Conservation (phyloP, 2,797 vertebrate species). For the Capromys pilorides region DNA sequence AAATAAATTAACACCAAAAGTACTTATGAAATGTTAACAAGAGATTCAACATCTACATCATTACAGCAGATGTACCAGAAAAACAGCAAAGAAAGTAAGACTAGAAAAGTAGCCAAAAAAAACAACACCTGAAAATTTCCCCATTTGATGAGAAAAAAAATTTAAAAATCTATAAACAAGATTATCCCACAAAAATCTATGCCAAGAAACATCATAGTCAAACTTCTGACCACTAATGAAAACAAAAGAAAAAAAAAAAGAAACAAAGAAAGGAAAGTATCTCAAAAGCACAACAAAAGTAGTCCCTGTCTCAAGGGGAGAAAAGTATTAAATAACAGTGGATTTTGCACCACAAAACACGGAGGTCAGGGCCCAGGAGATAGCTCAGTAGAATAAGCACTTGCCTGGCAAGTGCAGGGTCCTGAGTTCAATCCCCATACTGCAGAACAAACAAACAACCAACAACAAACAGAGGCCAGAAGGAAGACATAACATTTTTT, state of each 20-base stretch:
- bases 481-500: background rate
- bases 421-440: too few species aligned
- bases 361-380: too few species aligned
- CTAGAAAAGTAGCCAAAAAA: background rate
- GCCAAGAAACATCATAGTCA: background rate
- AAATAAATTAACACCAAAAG: background rate
- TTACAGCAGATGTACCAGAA: background rate
- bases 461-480: background rate
- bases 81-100: background rate
- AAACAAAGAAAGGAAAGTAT: background rate
- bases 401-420: too few species aligned
- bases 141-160: background rate
- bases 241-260: too few species aligned
- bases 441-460: too few species aligned
- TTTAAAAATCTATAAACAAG: background rate
- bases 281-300: constrained; percentile 10
- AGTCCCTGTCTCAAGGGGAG: background rate
- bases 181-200: background rate
- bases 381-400: too few species aligned
- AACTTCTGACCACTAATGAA: background rate
- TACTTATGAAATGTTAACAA: background rate
- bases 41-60: background rate
- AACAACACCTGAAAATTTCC: background rate
- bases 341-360: constrained; percentile 36
- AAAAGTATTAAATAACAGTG: background rate